These are phyloP conservation scores for Protophormia terraenovae DNA, from an alignment of 2,888 invertebrate species.

Conservation along the genomic window DNA sequence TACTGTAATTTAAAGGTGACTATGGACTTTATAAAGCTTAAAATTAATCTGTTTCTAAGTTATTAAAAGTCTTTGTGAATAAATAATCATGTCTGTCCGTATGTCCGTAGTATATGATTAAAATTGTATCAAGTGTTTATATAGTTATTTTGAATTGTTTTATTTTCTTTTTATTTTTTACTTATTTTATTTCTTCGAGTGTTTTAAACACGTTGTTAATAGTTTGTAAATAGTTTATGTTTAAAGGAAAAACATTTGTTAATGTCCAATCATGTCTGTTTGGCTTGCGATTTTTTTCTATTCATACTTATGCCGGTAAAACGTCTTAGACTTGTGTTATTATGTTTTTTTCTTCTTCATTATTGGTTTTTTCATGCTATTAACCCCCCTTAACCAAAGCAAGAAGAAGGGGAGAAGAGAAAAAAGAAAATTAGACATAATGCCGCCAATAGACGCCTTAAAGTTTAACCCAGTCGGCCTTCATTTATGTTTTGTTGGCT, in stretches of 20 bases:
- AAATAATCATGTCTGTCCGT: no score
- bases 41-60: no score
- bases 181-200: not conserved
- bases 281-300: constrained; percentile 12
- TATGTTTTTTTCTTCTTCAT: not conserved
- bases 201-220: constrained; percentile 2
- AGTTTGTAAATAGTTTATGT: constrained; percentile 42
- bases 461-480: constrained; percentile 61
- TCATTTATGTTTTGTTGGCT: constrained; percentile 47
- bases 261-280: constrained; percentile 57
- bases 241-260: constrained; percentile 61
- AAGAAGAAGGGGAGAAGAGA: not conserved
- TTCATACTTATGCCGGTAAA: not conserved
- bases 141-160: no score
- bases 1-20: no score
- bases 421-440: constrained; percentile 62
- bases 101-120: no score
- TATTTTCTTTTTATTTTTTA: no score
- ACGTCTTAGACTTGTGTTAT: not conserved
- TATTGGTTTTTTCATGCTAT: constrained; percentile 9
- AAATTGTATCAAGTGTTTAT: no score
- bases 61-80: no score
- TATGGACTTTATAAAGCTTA: no score
- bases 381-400: not conserved
- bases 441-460: constrained; percentile 61